These are phyloP conservation scores for Dilophus febrilis DNA, from an alignment of 2,888 invertebrate genomes.

Conservation along the genomic window DNA sequence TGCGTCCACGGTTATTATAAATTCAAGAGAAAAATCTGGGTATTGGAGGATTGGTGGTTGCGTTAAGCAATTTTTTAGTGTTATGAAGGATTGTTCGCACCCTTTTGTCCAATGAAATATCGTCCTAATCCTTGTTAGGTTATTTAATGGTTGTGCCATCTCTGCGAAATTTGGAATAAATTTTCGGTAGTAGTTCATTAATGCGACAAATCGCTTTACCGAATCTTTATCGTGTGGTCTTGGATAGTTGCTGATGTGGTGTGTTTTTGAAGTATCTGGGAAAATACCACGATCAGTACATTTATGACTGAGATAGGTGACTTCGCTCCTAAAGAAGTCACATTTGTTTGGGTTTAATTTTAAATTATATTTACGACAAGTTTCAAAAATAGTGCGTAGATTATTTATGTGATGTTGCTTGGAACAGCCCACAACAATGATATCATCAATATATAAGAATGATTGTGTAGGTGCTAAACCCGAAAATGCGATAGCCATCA, in stretches of 20 bases:
- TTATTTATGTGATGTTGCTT: slow-evolving; percentile 10
- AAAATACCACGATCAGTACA: slow-evolving; percentile 11
- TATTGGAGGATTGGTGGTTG: slow-evolving; percentile 20
- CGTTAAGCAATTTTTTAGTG: slow-evolving; percentile 5
- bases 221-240: slow-evolving; percentile 11
- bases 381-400: slow-evolving; percentile 6
- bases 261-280: slow-evolving; percentile 12
- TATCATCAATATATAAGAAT: slow-evolving; percentile 13
- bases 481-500: slow-evolving; percentile 16
- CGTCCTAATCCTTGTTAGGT: slow-evolving; percentile 10
- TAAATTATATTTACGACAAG: slow-evolving; percentile 8
- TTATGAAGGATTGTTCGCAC: slow-evolving; percentile 7
- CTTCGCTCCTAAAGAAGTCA: slow-evolving; percentile 10
- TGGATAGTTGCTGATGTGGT: slow-evolving; percentile 12
- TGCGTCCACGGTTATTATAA: slow-evolving; percentile 18
- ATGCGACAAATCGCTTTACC: slow-evolving; percentile 11
- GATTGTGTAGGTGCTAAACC: slow-evolving; percentile 10
- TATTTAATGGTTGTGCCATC: slow-evolving; percentile 10
- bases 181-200: slow-evolving; percentile 13
- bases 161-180: slow-evolving; percentile 14
- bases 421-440: slow-evolving; percentile 11
- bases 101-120: slow-evolving; percentile 8
- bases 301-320: slow-evolving; percentile 11
- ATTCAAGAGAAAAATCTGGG: slow-evolving; percentile 18
- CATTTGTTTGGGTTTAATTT: slow-evolving; percentile 9